Evolutionary conservation across 2,113 vertebrate genomes (phyloP).

Genomic region (Natator depressus): DNA sequence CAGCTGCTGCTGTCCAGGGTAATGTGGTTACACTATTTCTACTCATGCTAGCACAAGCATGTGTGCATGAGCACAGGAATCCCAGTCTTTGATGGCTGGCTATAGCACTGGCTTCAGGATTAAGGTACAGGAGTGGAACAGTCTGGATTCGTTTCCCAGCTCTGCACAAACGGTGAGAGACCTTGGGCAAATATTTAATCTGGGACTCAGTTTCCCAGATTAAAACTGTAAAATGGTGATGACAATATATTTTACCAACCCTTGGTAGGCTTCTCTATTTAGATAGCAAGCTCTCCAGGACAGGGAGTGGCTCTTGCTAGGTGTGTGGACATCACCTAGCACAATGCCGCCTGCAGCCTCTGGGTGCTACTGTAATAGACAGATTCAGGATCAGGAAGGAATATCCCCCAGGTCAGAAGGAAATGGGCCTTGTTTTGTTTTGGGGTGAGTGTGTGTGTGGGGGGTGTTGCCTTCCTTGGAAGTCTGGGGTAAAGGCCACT

Average conservation of each 20-base stretch:
- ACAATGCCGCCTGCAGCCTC: neutral
- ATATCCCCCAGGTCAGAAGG: too few relatives aligned
- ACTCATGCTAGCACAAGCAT: neutral
- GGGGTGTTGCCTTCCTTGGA: too few relatives aligned
- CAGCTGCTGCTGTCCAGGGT: too few relatives aligned
- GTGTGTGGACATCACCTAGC: neutral
- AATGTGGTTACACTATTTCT: neutral
- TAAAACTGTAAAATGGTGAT: neutral
- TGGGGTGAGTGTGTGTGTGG: too few relatives aligned
- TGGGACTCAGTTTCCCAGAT: neutral
- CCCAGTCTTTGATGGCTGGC: neutral
- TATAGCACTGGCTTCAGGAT: neutral
- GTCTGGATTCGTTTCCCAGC: neutral
- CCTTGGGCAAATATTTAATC: neutral
- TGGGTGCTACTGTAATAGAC: neutral
- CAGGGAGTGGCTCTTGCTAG: neutral
- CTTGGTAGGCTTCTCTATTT: neutral
- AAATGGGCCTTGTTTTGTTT: too few relatives aligned
- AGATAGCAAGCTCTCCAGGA: neutral
- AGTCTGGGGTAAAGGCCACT: too few relatives aligned
- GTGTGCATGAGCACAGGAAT: neutral
- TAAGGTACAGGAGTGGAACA: neutral
- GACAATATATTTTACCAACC: neutral
- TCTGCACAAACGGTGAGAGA: neutral
- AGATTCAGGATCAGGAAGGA: neutral